Conservation (phyloP, 2,888 invertebrate species). For the Oxyscelio sp. region DNA sequence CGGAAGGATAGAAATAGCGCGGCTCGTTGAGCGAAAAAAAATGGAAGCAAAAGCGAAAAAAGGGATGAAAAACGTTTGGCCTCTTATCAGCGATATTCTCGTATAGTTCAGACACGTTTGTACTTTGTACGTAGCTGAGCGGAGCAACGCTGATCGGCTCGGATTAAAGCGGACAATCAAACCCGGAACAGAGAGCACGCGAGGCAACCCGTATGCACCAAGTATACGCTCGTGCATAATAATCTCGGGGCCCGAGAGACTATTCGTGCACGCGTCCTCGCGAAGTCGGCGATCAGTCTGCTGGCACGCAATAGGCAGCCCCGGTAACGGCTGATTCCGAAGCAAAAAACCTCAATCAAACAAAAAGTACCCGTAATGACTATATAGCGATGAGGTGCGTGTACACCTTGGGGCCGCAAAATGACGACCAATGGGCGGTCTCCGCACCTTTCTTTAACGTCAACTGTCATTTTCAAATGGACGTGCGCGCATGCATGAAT, state of each 20-base stretch:
- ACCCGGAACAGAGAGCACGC: too few species aligned
- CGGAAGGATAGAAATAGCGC: conserved; percentile 49
- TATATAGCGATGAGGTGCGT: conserved; percentile 71
- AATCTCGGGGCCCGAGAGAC: too few species aligned
- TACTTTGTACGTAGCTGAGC: conserved; percentile 62
- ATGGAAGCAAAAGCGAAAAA: conserved; percentile 16
- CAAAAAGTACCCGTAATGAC: conserved; percentile 77
- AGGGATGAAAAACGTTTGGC: conserved; percentile 45
- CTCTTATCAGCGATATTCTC: conserved; percentile 73
- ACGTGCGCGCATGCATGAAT: conserved; percentile 35
- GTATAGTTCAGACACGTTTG: conserved; percentile 69
- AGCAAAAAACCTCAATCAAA: conserved; percentile 66
- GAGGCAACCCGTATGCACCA: too few species aligned
- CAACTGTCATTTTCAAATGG: conserved; percentile 51
- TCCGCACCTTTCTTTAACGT: conserved; percentile 39
- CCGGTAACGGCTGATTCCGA: too few species aligned
- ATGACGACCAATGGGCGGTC: conserved; percentile 35
- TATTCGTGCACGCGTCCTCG: too few species aligned
- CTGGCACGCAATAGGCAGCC: too few species aligned
- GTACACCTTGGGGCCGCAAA: conserved; percentile 63
- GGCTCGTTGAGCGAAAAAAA: conserved; percentile 16
- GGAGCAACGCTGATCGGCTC: conserved; percentile 36
- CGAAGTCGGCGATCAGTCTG: too few species aligned
- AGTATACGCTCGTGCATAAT: too few species aligned
- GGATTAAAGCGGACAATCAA: not conserved